Evolutionary conservation across 2,888 invertebrate genomes (phyloP).

Genomic region (Lucinisca nassula): DNA sequence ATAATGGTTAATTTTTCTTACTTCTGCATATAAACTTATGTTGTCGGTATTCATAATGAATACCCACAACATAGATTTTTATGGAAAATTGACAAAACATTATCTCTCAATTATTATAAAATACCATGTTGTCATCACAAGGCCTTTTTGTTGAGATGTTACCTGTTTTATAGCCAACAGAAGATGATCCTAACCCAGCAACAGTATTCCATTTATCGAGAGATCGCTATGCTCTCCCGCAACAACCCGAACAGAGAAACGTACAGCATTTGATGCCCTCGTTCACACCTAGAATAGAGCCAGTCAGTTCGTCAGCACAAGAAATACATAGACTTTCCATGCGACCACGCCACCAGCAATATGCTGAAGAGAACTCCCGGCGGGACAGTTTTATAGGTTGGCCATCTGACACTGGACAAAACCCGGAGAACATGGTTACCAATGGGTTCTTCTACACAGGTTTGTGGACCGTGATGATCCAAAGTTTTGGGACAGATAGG

Average conservation of each 20-base stretch:
- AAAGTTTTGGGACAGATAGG: no score
- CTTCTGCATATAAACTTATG: no score
- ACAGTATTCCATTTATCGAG: not conserved
- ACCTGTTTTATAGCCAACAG: not conserved
- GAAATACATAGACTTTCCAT: not conserved
- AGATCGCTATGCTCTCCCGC: not conserved
- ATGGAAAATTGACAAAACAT: no score
- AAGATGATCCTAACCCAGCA: not conserved
- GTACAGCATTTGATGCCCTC: not conserved
- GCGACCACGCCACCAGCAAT: slow-evolving; percentile 45
- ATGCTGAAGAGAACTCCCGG: slow-evolving; percentile 23
- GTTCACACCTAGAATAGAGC: not conserved
- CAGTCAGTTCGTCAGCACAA: not conserved
- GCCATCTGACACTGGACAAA: slow-evolving; percentile 48
- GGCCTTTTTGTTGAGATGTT: no score
- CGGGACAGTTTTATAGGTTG: slow-evolving; percentile 43
- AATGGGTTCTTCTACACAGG: slow-evolving; percentile 66
- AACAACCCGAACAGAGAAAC: not conserved
- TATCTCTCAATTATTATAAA: no score
- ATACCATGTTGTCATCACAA: no score
- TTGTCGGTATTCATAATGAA: no score
- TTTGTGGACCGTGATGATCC: no score
- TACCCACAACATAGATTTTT: no score
- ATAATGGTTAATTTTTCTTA: no score
- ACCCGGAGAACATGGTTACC: slow-evolving; percentile 43